Evolutionary conservation across 2,797 vertebrate genomes (phyloP), one percentile per base, ranked within the genome.

Genomic region (Myripristis jacobus): DNA sequence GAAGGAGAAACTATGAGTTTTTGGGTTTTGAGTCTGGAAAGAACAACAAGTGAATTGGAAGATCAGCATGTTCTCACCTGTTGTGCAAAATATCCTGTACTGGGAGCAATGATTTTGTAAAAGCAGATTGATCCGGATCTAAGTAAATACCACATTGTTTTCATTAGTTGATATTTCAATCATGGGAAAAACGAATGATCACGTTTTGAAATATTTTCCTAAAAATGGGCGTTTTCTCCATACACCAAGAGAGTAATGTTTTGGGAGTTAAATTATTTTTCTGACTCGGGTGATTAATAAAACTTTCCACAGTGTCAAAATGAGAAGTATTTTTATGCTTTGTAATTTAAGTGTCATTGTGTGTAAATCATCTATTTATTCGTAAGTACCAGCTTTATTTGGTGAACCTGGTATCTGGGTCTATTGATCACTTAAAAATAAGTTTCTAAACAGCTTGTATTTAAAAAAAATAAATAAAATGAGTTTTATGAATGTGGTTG

Each of bases 391-490:
- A 87, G 78, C 88, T 91, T 91, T 90, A 82, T 86, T 90, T 89
- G 82, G 80, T 73, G 80, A 89, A 82, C 78, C 81, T 84, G 87
- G 70, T 88, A 63, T 89, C 79, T 88, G 87, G 85, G 83, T 90
- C 78, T 77, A 73, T 77, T 77, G 62, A 85, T 81, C 76, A 74
- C 75, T 80, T 76, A 73, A 75, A 77, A 72, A 81, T 90, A 82
- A n/a, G 75, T 89, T 90, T 90, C 79, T 88, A 79, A 86, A 74
- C 24, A 77, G 62, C 78, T 79, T 44, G 89, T 92, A 92, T 91
- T 87, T 82, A 89, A 84, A 88, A 76, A 88, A 91, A 89, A 91
- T 93, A 31, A 89, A 91, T 93, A 92, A 94, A 93, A 83, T 56
- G n/a, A 83, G 66, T 89, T 92, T 89, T 89, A 86, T 86, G 61